Evolutionary conservation across 2,888 invertebrate genomes (phyloP), one percentile per base, ranked within the genome.

Genomic region (Caenorhabditis zanzibari): DNA sequence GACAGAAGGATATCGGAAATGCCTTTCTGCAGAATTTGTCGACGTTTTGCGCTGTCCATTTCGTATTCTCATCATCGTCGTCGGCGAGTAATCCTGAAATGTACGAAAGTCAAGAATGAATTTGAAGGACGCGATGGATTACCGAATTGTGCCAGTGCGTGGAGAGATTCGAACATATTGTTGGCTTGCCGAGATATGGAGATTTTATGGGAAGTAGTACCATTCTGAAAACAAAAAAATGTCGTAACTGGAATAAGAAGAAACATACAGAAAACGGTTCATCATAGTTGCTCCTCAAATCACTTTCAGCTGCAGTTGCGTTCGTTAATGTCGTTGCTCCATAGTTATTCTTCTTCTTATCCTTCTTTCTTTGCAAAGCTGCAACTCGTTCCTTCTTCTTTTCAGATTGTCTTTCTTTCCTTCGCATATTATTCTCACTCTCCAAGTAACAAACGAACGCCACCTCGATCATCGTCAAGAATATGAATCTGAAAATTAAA

Each of bases 391-490:
- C 85, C 61, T 77, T 81, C 77, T 88, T 90, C 66, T 85, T 84
- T 54, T 74, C 82, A 4, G 82, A 82, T 58, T 82, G 82, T 52
- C 82, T 74, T 64, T 76, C 74, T 63, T 87, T 89, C 58, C 77
- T 69, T 63, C 79, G 80, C 76, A 84, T 64, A 52, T 83, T 86
- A 56, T 82, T 87, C 61, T 84, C 85, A 73, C 85, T 83, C 1
- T 89, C 89, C 59, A 89, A 72, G 71, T 89, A 90, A 59, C 91
- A 91, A 61, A 91, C 89, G 19, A 91, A 83, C 14, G 91, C 91
- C 14, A 91, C 90, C 81, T 91, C 91, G 10, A 91, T 82, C 90
- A 91, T 90, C n/a, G 91, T 89, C 10, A 90, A 64, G 71, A 88
- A 91, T 24, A 91, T 90, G 79, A 90, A 90, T 26, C 89, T 89